These are phyloP conservation scores for Tauraco hartlaubi DNA, from an alignment of 2,797 vertebrate genomes.

Conservation along the genomic window DNA sequence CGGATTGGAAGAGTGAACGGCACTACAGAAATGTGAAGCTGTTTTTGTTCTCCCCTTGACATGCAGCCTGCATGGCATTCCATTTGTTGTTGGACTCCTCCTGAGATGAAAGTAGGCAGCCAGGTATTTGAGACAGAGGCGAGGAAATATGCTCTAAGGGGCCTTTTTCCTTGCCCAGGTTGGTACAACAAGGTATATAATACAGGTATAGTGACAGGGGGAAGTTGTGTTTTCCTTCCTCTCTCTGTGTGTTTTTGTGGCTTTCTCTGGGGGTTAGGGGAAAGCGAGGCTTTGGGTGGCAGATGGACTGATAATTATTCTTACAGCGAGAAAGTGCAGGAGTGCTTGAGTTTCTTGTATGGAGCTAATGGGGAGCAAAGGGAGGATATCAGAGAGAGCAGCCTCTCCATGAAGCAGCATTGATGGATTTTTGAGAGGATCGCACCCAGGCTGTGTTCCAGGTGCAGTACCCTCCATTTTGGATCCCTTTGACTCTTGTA, in stretches of 20 bases:
- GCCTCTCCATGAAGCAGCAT: neutral
- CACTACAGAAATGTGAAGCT: neutral
- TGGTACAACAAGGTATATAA: neutral
- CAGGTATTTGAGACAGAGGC: neutral
- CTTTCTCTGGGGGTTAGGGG: neutral
- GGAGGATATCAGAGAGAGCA: neutral
- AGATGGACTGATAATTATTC: neutral
- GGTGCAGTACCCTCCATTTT: neutral
- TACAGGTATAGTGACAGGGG: neutral
- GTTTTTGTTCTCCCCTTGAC: neutral
- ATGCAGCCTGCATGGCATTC: neutral
- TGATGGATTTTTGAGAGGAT: neutral
- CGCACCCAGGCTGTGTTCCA: neutral
- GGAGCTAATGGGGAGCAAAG: neutral
- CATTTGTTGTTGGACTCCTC: neutral
- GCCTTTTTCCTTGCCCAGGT: neutral
- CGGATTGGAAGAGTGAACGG: neutral
- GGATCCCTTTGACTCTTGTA: neutral
- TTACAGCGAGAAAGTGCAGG: neutral
- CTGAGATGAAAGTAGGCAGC: neutral
- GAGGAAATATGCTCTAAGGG: neutral
- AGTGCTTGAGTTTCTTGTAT: neutral
- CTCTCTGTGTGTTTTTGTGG: neutral
- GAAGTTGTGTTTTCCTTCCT: neutral
- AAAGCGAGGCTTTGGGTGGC: neutral